A percentile compares a stretch with the other conserved stretches of the same genome.
These are phyloP conservation scores for Macrostomum lignano DNA, from an alignment of 1,140 invertebrate genomes.

Conservation along the genomic window DNA sequence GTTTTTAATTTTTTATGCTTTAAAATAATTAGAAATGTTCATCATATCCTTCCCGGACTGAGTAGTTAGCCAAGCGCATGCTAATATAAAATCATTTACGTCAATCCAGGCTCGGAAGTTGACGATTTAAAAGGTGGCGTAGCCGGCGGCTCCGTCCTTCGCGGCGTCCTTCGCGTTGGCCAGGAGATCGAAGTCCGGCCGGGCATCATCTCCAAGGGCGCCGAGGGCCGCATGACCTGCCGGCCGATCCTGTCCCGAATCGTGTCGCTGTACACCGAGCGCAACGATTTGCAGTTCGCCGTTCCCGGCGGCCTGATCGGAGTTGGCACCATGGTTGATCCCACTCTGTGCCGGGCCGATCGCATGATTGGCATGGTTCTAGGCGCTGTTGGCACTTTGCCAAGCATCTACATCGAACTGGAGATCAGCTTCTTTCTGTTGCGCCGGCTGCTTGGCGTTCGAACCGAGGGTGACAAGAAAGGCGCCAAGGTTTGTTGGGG, in stretches of 20 bases:
- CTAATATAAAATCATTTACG: too few relatives aligned
- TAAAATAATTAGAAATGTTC: too few relatives aligned
- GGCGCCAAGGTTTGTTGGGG: constrained; percentile 83
- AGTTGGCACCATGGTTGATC: constrained; percentile 95
- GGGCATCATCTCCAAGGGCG: constrained; percentile 72
- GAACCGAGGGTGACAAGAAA: constrained; percentile 93
- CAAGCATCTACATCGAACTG: constrained; percentile 84
- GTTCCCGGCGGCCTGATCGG: constrained; percentile 92
- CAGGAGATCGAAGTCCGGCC: constrained; percentile 68
- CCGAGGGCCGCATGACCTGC: constrained; percentile 75
- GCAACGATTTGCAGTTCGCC: constrained; percentile 90
- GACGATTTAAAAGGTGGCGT: constrained; percentile 91
- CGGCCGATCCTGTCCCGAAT: constrained; percentile 81
- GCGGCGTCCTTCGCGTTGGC: constrained; percentile 67
- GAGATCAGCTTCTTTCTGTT: constrained; percentile 92
- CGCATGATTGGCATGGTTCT: constrained; percentile 86
- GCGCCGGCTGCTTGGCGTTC: constrained; percentile 69
- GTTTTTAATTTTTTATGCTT: too few relatives aligned
- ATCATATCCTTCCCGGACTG: too few relatives aligned
- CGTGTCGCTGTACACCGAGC: constrained; percentile 87
- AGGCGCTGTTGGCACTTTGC: constrained; percentile 76
- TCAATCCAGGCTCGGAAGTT: constrained; percentile 93
- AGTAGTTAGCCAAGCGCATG: too few relatives aligned
- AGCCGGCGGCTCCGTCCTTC: constrained; percentile 80
- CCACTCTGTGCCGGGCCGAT: constrained; percentile 82